Base-by-base conservation (phyloP, 2,888 invertebrate genomes). In the Apodemia zela region DNA sequence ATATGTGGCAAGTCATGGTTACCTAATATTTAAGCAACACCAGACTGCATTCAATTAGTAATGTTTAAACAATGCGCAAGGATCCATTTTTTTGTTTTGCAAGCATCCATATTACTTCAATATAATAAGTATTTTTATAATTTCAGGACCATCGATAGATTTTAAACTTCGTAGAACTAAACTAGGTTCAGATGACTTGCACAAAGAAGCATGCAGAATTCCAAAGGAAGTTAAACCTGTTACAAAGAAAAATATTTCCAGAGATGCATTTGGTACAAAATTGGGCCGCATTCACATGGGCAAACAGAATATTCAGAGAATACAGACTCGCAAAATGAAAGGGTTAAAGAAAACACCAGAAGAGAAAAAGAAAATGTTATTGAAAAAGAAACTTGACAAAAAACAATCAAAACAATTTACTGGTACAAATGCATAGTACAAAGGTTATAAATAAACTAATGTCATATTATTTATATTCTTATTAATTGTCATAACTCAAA, bases 251-350 rank as follows among this genome's bases (percentile, higher is more conserved):
- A 99, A 99, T 81, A 94, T 98, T 65, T 94, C 95, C 0, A 94
- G 93, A 62, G 98, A 99, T 90, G 94, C 93, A 3, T 95, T 99
- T 77, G 99, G 99, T 63, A 96, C 96, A 10, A 97, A 95, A 74
- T 93, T 97, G 76, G 99, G 98, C 54, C 95, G 98, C 62, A 95
- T 99, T 65, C 99, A 99, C 85, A 94, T 99, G 92, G 97, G 97
- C 71, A 95, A 95, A 74, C 99, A 99, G 79, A 95, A 97, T 74
- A 93, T 98, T 42, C 92, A 93, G 62, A 95, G 94, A 70, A 87
- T 99, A 68, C 98, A 98, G 81, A 98, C 97, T 3, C 94, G 98
- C 67, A 98, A 97, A 84, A 96, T 98, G 94, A 98, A 97, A 85
- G 98, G 97, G 49, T 87, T 98, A 61, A 95, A 94, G 75, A 97